phyloP scores from a whole-genome alignment of 30 jellyfish, hydroid and myxozoan genomes.

The Aurelia sp. region DNA sequence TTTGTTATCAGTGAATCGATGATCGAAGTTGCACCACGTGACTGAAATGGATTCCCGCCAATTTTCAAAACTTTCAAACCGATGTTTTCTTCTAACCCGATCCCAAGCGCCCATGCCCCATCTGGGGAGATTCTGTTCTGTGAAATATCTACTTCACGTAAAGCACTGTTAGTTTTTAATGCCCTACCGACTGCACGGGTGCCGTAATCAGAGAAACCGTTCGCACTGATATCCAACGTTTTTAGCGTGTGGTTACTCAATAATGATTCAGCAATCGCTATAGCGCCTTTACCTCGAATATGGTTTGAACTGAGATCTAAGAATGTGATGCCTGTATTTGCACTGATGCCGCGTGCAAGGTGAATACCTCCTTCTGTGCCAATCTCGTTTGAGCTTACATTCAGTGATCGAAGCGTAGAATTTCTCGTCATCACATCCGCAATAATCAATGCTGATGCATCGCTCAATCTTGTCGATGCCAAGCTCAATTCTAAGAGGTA shows the following conservation, averaged over 20 bases:
- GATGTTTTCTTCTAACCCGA: conserved; percentile 63
- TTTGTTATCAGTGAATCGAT: conserved; percentile 55
- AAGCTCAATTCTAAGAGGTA: conserved; percentile 46
- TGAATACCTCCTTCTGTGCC: conserved; percentile 55
- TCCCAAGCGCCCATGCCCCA: conserved; percentile 65
- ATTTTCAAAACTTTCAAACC: conserved; percentile 51
- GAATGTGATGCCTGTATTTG: conserved; percentile 30
- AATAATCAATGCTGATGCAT: conserved; percentile 9
- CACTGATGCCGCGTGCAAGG: conserved; percentile 47
- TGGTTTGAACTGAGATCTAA: conserved; percentile 57
- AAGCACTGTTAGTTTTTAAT: conserved; percentile 25
- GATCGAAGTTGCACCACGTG: conserved; percentile 67
- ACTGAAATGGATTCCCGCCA: conserved; percentile 74
- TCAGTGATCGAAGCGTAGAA: conserved; percentile 47
- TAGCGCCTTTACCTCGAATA: conserved; percentile 52
- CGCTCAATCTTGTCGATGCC: conserved; percentile 42
- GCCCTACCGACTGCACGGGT: conserved; percentile 67
- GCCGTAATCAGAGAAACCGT: conserved; percentile 76
- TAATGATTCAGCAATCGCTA: conserved; percentile 39
- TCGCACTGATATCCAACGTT: conserved; percentile 47
- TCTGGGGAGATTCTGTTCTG: conserved; percentile 60
- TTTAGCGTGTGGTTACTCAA: conserved; percentile 20
- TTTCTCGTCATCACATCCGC: conserved; percentile 44
- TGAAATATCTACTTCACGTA: conserved; percentile 52
- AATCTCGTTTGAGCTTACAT: conserved; percentile 46